These are phyloP conservation scores for Marcusenius ussheri DNA, from an alignment of 2,113 vertebrate genomes.

Conservation along the genomic window DNA sequence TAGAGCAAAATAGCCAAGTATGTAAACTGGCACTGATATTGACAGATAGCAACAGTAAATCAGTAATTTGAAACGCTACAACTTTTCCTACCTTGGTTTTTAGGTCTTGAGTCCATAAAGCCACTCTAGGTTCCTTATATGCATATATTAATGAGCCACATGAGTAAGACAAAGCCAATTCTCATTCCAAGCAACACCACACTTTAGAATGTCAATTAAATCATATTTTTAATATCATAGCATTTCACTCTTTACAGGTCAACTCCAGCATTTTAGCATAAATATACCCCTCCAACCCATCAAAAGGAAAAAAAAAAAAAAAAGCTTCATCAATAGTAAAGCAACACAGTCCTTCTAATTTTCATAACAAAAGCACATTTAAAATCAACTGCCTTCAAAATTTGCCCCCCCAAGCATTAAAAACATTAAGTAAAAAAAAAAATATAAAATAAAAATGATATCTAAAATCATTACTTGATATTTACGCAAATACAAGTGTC, in stretches of 20 bases:
- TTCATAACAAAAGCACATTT: not conserved
- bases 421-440: too few relatives aligned
- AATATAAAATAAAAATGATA: too few relatives aligned
- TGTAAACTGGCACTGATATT: not conserved
- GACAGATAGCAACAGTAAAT: not conserved
- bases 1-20: not conserved
- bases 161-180: not conserved
- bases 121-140: not conserved
- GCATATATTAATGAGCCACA: not conserved
- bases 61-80: not conserved
- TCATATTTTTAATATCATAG: not conserved
- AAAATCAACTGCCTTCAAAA: not conserved
- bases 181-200: not conserved
- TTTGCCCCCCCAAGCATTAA: not conserved
- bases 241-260: not conserved
- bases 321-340: not conserved
- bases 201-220: not conserved
- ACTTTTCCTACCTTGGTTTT: not conserved
- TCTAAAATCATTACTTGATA: not conserved
- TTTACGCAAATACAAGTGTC: not conserved
- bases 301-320: not conserved
- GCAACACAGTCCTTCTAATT: not conserved
- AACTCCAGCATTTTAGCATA: not conserved
- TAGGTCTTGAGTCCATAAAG: not conserved
- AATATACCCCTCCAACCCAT: not conserved